These are phyloP conservation scores for Monopterus albus DNA, from an alignment of 2,113 vertebrate genomes.

Conservation along the genomic window DNA sequence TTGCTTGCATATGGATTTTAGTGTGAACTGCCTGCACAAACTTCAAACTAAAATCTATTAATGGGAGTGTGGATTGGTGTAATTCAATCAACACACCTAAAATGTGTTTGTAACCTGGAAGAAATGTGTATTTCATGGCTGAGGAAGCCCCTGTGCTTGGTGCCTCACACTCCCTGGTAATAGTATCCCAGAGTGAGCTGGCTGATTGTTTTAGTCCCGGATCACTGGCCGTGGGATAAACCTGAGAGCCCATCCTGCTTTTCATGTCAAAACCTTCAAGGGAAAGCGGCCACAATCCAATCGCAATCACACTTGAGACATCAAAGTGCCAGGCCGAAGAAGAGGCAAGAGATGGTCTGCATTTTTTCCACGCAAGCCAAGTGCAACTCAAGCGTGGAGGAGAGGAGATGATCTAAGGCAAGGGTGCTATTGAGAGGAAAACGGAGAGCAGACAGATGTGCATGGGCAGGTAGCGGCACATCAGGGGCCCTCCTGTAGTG, in stretches of 20 bases:
- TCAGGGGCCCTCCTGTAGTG: slow-evolving; percentile 65
- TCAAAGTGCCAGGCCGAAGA: slow-evolving; percentile 75
- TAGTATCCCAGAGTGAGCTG: slow-evolving; percentile 80
- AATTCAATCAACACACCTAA: slow-evolving; percentile 74
- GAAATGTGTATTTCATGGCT: slow-evolving; percentile 67
- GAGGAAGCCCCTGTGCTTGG: slow-evolving; percentile 70
- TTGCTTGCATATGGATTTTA: slow-evolving; percentile 20
- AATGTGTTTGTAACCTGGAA: slow-evolving; percentile 68
- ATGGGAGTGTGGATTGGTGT: slow-evolving; percentile 41
- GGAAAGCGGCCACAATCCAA: slow-evolving; percentile 80
- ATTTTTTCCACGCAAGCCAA: slow-evolving; percentile 80
- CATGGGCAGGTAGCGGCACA: slow-evolving; percentile 83
- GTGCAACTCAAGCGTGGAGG: slow-evolving; percentile 83
- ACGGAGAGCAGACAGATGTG: slow-evolving; percentile 84
- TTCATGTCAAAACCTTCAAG: slow-evolving; percentile 86
- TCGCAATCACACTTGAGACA: slow-evolving; percentile 85
- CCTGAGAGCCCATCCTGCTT: slow-evolving; percentile 81
- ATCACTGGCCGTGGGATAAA: slow-evolving; percentile 83
- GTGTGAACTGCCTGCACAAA: slow-evolving; percentile 43
- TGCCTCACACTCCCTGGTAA: slow-evolving; percentile 78
- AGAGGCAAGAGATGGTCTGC: slow-evolving; percentile 75
- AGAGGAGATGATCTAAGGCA: slow-evolving; percentile 85
- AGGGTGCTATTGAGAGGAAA: slow-evolving; percentile 82
- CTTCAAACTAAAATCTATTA: slow-evolving; percentile 53
- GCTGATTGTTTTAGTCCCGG: slow-evolving; percentile 87